A percentile compares a stretch with the other conserved stretches of the same genome.
These are phyloP conservation scores for Branchipolynoe longqiensis DNA, from an alignment of 2,888 invertebrate species.

Conservation along the genomic window DNA sequence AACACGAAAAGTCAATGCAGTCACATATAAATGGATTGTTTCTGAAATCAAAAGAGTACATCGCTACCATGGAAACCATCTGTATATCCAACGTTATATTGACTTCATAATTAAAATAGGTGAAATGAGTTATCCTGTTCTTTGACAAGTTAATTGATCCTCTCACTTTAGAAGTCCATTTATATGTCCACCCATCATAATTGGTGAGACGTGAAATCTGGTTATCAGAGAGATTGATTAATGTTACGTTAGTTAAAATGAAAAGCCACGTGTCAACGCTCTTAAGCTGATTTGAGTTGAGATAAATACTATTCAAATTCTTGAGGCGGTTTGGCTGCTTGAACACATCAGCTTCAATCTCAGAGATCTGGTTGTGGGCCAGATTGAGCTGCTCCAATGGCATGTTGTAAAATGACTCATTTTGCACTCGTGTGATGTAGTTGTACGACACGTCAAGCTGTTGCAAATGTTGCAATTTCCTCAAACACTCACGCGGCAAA, in stretches of 20 bases:
- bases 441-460: neutral
- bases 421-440: neutral
- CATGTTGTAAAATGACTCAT: neutral
- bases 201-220: neutral
- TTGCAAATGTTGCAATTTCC: neutral
- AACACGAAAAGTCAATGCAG: conserved; percentile 4
- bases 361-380: neutral
- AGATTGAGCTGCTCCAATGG: neutral
- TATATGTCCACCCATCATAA: neutral
- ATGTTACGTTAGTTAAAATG: neutral
- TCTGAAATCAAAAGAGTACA: neutral
- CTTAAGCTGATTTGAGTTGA: neutral
- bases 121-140: conserved; percentile 24
- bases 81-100: neutral
- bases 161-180: neutral
- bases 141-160: neutral
- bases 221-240: neutral
- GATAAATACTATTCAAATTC: neutral
- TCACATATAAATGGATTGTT: neutral
- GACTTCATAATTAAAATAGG: neutral
- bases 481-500: neutral
- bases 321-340: neutral
- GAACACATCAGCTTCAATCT: conserved; percentile 10
- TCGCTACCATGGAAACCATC: neutral
- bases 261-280: neutral